Evolutionary conservation across 2,113 vertebrate genomes (phyloP).

Genomic region (Sula dactylatra): DNA sequence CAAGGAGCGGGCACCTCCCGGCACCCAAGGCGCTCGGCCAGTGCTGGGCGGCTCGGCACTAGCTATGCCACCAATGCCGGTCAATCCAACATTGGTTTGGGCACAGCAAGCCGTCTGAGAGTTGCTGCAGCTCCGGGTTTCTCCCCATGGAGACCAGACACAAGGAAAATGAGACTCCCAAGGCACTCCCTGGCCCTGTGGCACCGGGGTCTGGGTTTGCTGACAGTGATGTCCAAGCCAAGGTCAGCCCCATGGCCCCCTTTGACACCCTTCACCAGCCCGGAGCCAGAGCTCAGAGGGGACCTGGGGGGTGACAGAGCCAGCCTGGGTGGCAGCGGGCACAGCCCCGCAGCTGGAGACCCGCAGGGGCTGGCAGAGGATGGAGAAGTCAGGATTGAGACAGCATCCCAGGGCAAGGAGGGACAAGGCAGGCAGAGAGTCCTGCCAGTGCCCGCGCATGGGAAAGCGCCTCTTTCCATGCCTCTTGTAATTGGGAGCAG

Average conservation of each 20-base stretch:
- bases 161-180: not conserved
- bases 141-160: not conserved
- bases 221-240: not conserved
- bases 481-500: slow-evolving; percentile 42
- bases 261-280: not conserved
- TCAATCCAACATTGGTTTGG: not conserved
- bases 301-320: not conserved
- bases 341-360: not conserved
- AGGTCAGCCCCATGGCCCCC: fast-evolving
- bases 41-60: fast-evolving
- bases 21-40: fast-evolving
- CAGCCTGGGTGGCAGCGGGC: not conserved
- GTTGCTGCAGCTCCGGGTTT: not conserved
- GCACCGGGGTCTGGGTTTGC: not conserved
- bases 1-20: not conserved
- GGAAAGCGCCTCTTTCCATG: slow-evolving; percentile 15
- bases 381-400: not conserved
- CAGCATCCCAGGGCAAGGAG: not conserved
- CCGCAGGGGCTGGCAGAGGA: not conserved
- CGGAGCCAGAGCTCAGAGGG: not conserved
- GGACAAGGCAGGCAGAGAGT: not conserved
- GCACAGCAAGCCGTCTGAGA: fast-evolving
- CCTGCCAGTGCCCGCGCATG: not conserved
- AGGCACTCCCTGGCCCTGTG: not conserved
- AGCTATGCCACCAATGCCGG: not conserved